Percentiles rank a stretch among this genome's conserved stretches.
These are phyloP conservation scores for Lacerta agilis DNA, from an alignment of 2,797 vertebrate species.

Conservation along the genomic window DNA sequence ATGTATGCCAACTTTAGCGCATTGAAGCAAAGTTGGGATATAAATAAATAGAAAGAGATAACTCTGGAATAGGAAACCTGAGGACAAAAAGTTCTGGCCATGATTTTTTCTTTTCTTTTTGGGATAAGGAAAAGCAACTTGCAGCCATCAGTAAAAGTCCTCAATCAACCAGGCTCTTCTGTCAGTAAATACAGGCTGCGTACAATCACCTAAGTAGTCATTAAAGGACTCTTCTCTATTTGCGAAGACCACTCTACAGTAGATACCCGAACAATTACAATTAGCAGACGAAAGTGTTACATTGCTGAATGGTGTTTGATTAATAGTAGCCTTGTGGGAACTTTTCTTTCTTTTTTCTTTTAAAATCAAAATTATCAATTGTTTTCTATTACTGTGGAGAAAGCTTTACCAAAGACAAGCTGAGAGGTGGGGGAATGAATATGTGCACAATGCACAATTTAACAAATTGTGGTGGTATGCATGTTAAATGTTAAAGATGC, in stretches of 20 bases:
- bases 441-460: background rate
- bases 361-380: conserved; percentile 31
- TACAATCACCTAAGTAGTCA: conserved; percentile 54
- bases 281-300: conserved; percentile 48
- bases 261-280: conserved; percentile 57
- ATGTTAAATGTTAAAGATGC: background rate
- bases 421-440: background rate
- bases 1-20: too few relatives aligned
- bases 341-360: conserved; percentile 20
- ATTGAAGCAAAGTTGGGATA: too few relatives aligned
- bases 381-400: conserved; percentile 11
- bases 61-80: background rate
- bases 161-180: conserved; percentile 39
- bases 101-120: background rate
- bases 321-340: conserved; percentile 30
- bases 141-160: conserved; percentile 30
- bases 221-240: conserved; percentile 55
- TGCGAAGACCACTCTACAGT: conserved; percentile 46
- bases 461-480: conserved; percentile 21
- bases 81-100: background rate
- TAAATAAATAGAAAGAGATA: background rate
- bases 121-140: conserved; percentile 17
- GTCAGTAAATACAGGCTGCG: background rate
- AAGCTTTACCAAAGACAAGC: background rate
- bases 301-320: conserved; percentile 49